A percentile compares a stretch with the other conserved stretches of the same genome.
Evolutionary conservation across 2,888 invertebrate species (phyloP).

Genomic region (Synanthedon myopaeformis): DNA sequence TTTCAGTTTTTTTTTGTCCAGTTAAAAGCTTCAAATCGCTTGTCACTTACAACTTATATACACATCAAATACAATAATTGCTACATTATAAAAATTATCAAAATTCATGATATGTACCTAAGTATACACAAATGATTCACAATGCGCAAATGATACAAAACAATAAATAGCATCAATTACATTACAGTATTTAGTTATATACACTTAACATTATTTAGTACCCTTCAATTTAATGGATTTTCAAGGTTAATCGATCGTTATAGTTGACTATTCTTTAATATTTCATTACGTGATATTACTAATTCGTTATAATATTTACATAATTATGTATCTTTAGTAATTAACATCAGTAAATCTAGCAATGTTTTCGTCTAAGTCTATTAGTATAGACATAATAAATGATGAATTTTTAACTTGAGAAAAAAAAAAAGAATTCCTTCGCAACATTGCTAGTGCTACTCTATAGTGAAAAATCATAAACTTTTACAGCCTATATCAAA

Average conservation of each 20-base stretch:
- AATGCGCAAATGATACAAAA: constrained; percentile 57
- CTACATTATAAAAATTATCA: constrained; percentile 12
- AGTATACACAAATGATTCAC: constrained; percentile 63
- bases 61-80: not conserved
- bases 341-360: constrained; percentile 13
- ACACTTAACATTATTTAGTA: constrained; percentile 65
- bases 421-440: not conserved
- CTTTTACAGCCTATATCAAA: constrained; percentile 34
- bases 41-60: not conserved
- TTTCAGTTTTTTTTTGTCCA: no score
- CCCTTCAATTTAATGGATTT: constrained; percentile 65
- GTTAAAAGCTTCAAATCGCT: no score
- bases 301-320: constrained; percentile 57
- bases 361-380: not conserved
- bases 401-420: not conserved
- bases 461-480: constrained; percentile 23
- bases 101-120: constrained; percentile 66
- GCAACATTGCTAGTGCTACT: not conserved
- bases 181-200: constrained; percentile 39
- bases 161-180: constrained; percentile 64
- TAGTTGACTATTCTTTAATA: constrained; percentile 49
- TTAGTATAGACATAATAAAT: no score
- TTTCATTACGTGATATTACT: constrained; percentile 34
- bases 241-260: constrained; percentile 55
- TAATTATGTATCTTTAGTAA: constrained; percentile 48